phyloP scores from a whole-genome alignment of 2,888 invertebrate species.

The Cylloceria caligata region DNA sequence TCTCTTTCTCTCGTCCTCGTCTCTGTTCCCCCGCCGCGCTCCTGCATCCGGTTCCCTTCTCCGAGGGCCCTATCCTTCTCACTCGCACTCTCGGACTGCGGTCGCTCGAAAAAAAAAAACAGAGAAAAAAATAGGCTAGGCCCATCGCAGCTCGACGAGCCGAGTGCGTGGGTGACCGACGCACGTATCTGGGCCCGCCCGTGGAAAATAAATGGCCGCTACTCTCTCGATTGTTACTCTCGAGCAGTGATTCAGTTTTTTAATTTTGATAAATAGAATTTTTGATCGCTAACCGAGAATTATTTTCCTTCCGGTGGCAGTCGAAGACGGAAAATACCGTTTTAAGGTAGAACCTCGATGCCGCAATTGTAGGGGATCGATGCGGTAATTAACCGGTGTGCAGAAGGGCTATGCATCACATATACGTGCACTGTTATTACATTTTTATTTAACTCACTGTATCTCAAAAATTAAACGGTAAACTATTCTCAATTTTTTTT shows the following conservation, averaged over 20 bases:
- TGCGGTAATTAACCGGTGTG: too few species aligned
- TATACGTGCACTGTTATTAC: too few species aligned
- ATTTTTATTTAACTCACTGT: too few species aligned
- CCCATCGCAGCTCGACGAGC: slow-evolving; percentile 68
- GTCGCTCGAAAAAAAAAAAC: slow-evolving; percentile 45
- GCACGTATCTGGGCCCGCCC: slow-evolving; percentile 59
- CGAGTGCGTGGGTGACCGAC: slow-evolving; percentile 66
- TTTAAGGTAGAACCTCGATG: too few species aligned
- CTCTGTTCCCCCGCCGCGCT: slow-evolving; percentile 53
- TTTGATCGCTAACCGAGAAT: background rate
- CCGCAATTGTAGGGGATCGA: too few species aligned
- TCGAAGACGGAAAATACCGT: background rate
- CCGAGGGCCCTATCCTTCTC: slow-evolving; percentile 60
- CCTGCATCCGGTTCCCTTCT: slow-evolving; percentile 67
- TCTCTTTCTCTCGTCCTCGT: slow-evolving; percentile 45
- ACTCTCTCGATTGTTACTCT: slow-evolving; percentile 46
- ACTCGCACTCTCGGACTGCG: slow-evolving; percentile 54
- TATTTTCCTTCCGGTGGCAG: slow-evolving; percentile 13
- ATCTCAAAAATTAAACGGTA: too few species aligned
- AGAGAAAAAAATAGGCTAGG: slow-evolving; percentile 80
- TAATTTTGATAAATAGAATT: slow-evolving; percentile 7
- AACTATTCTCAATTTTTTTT: too few species aligned
- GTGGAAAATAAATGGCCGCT: slow-evolving; percentile 61
- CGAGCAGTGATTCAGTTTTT: slow-evolving; percentile 37
- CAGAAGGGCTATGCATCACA: too few species aligned